A percentile compares a stretch with the other conserved stretches of the same genome.
phyloP scores from a whole-genome alignment of 2,888 invertebrate species.

The Drosophila austrosaltans region DNA sequence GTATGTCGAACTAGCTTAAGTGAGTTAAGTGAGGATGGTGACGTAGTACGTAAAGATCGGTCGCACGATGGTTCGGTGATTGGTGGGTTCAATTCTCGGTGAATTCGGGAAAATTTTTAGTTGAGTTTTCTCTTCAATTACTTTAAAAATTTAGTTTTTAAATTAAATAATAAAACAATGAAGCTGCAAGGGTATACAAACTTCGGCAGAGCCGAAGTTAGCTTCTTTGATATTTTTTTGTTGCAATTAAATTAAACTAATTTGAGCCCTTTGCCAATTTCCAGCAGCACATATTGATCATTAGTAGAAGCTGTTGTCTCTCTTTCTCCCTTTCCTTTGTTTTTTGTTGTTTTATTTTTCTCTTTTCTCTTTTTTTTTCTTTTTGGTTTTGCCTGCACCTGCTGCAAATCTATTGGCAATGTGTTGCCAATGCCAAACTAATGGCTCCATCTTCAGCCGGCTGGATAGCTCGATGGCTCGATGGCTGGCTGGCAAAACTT shows the following conservation, averaged over 20 bases:
- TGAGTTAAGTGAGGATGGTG: no score
- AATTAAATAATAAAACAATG: no score
- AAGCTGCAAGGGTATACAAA: no score
- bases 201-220: no score
- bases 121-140: no score
- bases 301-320: conserved; percentile 10
- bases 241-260: conserved; percentile 71
- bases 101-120: no score
- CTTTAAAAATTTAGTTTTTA: no score
- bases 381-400: conserved; percentile 56
- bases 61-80: no score
- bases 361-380: conserved; percentile 19
- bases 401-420: conserved; percentile 77
- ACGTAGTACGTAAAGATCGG: no score
- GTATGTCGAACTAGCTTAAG: no score
- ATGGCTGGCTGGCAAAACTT: conserved; percentile 40
- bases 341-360: conserved; percentile 14
- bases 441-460: conserved; percentile 50
- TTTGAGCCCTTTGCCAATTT: conserved; percentile 37
- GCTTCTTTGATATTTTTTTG: no score
- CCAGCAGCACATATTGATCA: conserved; percentile 23
- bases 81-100: no score
- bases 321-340: neutral
- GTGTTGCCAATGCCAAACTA: conserved; percentile 77
- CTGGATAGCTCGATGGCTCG: conserved; percentile 61